Base-by-base conservation (phyloP, 2,888 invertebrate genomes). In the Heliconius ismenius region DNA sequence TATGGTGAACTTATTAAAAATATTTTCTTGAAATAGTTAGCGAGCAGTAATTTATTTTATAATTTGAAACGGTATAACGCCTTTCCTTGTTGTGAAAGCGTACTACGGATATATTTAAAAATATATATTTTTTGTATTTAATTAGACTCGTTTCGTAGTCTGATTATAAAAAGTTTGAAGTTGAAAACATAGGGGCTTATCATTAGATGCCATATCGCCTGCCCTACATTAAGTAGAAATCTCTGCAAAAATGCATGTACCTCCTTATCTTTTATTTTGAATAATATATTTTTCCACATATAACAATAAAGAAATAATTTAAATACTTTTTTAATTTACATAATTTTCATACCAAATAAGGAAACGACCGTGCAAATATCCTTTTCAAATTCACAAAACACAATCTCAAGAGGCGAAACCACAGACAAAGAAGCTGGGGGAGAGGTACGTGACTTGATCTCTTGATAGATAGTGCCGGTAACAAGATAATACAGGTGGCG, bases 381-480 rank as follows among this genome's bases (percentile, higher is more conserved):
- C 70, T 70, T 32, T 70, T 36, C 32, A 24, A 70, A 70, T 70
- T 70, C 32, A 70, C n/a, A 36, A 70, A 70, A 70, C 54, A 70
- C 70, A 73, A 43, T 62, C 73, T 73, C 36, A 11, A 70, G 54
- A 70, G 69, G 62, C 43, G 32, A 62, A 39, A 21, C 73, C 73
- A 26, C 62, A 73, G 39, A 73, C 62, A 73, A 73, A 73, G 73
- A 73, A 73, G 39, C 60, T 60, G 73, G 36, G 21, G 32, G 60
- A 21, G 11, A 43, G 21, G 10, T 62, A 73, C 73, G 73, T 73
- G 73, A 73, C 73, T 73, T 62, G 73, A 73, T 73, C 73, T 62
- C 62, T 73, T 62, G 62, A 43, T 62, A 62, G 60, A 73, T 60
- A 73, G 62, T 72, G 39, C 72, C 58, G 26, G 73, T 73, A 73